Evolutionary conservation across 2,113 vertebrate species (phyloP).

Genomic region (Ifrita kowaldi): DNA sequence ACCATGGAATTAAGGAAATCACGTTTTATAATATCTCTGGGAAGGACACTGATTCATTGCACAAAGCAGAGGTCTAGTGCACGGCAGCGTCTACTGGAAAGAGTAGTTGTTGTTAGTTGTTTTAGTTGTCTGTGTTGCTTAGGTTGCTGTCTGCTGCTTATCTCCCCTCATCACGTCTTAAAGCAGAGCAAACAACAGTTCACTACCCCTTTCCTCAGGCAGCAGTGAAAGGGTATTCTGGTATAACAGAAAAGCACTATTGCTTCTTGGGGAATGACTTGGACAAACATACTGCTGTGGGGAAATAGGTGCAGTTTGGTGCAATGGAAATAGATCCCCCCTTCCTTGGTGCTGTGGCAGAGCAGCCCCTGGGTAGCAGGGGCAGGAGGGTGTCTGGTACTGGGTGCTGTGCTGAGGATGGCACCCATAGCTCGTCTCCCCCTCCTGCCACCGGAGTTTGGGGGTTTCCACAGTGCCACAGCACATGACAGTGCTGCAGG

Average conservation of each 20-base stretch:
- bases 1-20: neutral
- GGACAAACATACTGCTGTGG: neutral
- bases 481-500: neutral
- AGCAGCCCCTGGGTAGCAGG: neutral
- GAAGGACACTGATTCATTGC: neutral
- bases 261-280: neutral
- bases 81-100: neutral
- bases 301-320: neutral
- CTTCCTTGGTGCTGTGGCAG: neutral
- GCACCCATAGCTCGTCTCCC: neutral
- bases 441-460: fast-evolving
- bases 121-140: neutral
- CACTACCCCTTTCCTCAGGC: neutral
- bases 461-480: neutral
- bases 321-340: neutral
- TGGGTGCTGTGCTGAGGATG: neutral
- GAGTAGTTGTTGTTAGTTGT: too few species aligned
- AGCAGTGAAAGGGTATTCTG: neutral
- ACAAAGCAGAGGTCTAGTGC: neutral
- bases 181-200: neutral
- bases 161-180: neutral
- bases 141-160: neutral
- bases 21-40: neutral
- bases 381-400: neutral
- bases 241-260: neutral